These are phyloP conservation scores for Andrena bicolor DNA, from an alignment of 2,888 invertebrate species.

Conservation along the genomic window DNA sequence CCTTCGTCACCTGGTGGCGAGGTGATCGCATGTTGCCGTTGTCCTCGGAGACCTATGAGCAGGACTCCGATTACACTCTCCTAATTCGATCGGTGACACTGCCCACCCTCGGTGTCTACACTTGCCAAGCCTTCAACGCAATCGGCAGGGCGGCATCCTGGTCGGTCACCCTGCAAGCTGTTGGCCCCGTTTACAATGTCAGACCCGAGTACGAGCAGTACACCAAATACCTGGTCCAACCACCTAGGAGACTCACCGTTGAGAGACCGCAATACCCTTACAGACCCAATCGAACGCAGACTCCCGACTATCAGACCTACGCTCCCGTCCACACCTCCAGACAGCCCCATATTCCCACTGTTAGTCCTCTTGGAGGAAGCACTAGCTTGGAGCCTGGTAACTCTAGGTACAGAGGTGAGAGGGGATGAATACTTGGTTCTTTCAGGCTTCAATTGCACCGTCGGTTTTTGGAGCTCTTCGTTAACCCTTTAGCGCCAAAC, in stretches of 20 bases:
- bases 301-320: slow-evolving; percentile 78
- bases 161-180: slow-evolving; percentile 90
- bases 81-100: slow-evolving; percentile 90
- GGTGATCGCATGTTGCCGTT: slow-evolving; percentile 91
- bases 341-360: slow-evolving; percentile 75
- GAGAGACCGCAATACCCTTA: slow-evolving; percentile 82
- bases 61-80: slow-evolving; percentile 90
- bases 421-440: not conserved
- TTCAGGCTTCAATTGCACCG: slow-evolving; percentile 6
- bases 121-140: slow-evolving; percentile 96
- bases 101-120: slow-evolving; percentile 93
- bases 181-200: slow-evolving; percentile 89
- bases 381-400: slow-evolving; percentile 54
- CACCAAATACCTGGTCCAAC: slow-evolving; percentile 87
- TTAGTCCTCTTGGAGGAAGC: slow-evolving; percentile 74
- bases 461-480: not conserved
- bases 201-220: slow-evolving; percentile 87
- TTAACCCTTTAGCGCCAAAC: too few relatives aligned
- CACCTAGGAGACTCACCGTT: slow-evolving; percentile 84
- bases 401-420: slow-evolving; percentile 79
- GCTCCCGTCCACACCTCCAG: slow-evolving; percentile 82
- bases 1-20: slow-evolving; percentile 94
- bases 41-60: slow-evolving; percentile 89
- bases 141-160: slow-evolving; percentile 91
- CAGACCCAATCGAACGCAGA: slow-evolving; percentile 77